Base-by-base conservation (phyloP, 2,113 vertebrate species). In the Aegypius monachus region DNA sequence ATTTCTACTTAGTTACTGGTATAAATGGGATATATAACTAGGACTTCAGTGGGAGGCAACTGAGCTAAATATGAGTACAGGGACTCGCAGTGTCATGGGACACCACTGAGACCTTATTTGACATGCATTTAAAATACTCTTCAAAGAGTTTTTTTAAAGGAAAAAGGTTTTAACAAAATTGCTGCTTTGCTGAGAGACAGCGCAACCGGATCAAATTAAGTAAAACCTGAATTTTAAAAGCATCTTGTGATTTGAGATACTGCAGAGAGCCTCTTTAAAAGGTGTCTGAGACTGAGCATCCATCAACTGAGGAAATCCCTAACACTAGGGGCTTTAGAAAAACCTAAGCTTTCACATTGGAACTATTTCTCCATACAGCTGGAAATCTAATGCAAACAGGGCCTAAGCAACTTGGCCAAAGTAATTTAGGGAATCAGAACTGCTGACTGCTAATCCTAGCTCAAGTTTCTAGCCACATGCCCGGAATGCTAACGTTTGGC, bases 191-290 rank as follows among this genome's bases (percentile, higher is more conserved):
- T 86, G 63, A 67, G 43, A 83, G 50, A 67, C 68, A 86, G 68
- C 43, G 75, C 63, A 81, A 95, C 74, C 84, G 93, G 89, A 92
- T 94, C 47, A n/a, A 93, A 74, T 91, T 74, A 89, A 91, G 89
- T 87, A 89, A 84, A 95, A 53, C 23, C 38, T 63, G 77, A 78
- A 74, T 93, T 95, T 96, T 81, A 93, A 93, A 95, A 86, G 82
- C 47, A 65, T 73, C 40, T 56, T 81, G 92, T 93, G 95, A 90
- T 88, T 95, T 89, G 90, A 92, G 47, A 92, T 84, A 55, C 65
- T 91, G 73, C 81, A 94, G 77, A 94, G 40, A 93, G 17, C 20
- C 72, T 62, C 75, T 95, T 93, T 86, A 88, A 86, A 90, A 92
- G 72, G 59, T 94, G 79, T 71, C 79, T 83, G 92, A 86, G 67